A percentile compares a stretch with the other conserved stretches of the same genome.
phyloP scores from a whole-genome alignment of 2,113 vertebrate species.

The Melierax canorus region DNA sequence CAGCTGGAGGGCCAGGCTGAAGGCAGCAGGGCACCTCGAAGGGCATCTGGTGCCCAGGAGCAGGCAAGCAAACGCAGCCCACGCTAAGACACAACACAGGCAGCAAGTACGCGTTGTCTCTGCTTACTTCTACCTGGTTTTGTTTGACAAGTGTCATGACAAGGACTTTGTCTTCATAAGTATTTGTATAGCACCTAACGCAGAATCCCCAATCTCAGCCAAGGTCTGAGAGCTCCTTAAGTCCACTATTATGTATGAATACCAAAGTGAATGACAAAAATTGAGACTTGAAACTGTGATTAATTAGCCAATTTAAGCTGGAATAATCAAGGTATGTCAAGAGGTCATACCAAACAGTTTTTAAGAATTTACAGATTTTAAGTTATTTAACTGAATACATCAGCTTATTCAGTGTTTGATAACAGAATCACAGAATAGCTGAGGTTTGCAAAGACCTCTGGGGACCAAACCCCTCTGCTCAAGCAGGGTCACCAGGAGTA shows the following conservation, averaged over 20 bases:
- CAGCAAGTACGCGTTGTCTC: rapidly evolving
- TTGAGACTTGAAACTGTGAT: not conserved
- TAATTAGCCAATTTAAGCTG: not conserved
- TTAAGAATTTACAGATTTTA: not conserved
- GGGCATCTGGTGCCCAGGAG: not conserved
- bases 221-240: not conserved
- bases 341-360: not conserved
- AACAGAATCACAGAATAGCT: not conserved
- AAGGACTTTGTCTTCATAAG: not conserved
- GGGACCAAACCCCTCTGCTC: not conserved
- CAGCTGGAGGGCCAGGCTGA: not conserved
- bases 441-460: not conserved
- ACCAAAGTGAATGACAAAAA: not conserved
- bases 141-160: not conserved
- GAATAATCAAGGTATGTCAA: not conserved
- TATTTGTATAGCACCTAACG: not conserved
- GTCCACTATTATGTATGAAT: rapidly evolving
- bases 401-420: not conserved
- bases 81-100: not conserved
- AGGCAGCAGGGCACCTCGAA: not conserved
- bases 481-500: not conserved
- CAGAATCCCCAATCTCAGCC: not conserved
- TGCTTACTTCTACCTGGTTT: rapidly evolving
- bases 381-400: not conserved
- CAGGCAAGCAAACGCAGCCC: not conserved